Percentiles rank a stretch among this genome's conserved stretches.
Conservation (phyloP, 1,140 invertebrate genomes). For the Diorhabda sublineata region DNA sequence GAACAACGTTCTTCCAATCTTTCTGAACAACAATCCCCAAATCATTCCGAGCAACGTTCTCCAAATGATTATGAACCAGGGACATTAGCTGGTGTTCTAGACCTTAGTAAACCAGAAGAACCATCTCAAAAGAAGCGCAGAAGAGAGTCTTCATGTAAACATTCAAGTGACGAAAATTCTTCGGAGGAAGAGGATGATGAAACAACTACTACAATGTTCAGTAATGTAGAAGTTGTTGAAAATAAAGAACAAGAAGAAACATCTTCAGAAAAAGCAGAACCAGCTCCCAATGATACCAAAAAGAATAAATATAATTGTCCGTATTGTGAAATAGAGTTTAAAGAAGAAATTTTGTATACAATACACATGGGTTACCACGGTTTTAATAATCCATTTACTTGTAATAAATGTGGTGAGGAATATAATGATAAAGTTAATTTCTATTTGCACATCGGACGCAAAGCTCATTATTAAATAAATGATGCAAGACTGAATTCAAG, state of each 20-base stretch:
- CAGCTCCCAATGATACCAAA: slow-evolving; percentile 23
- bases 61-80: slow-evolving; percentile 10
- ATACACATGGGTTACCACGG: slow-evolving; percentile 97
- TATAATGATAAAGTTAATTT: slow-evolving; percentile 81
- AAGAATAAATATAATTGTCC: slow-evolving; percentile 63
- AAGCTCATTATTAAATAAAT: slow-evolving; percentile 59
- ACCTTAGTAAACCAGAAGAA: slow-evolving; percentile 51
- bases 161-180: slow-evolving; percentile 46
- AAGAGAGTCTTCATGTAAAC: slow-evolving; percentile 74
- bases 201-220: slow-evolving; percentile 31
- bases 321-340: slow-evolving; percentile 86
- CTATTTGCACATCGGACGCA: slow-evolving; percentile 85
- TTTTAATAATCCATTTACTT: slow-evolving; percentile 84
- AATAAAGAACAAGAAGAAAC: slow-evolving; percentile 24
- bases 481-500: slow-evolving; percentile 4
- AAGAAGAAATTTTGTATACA: slow-evolving; percentile 86
- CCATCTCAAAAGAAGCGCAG: slow-evolving; percentile 53
- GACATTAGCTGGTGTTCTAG: slow-evolving; percentile 49
- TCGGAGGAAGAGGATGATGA: slow-evolving; percentile 46
- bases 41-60: slow-evolving; percentile 8
- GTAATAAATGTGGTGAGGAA: slow-evolving; percentile 88
- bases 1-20: too few species aligned
- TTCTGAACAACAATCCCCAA: not conserved
- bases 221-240: slow-evolving; percentile 33
- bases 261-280: slow-evolving; percentile 3